Base-by-base conservation (phyloP, 2,113 vertebrate genomes). In the Chionomys nivalis region DNA sequence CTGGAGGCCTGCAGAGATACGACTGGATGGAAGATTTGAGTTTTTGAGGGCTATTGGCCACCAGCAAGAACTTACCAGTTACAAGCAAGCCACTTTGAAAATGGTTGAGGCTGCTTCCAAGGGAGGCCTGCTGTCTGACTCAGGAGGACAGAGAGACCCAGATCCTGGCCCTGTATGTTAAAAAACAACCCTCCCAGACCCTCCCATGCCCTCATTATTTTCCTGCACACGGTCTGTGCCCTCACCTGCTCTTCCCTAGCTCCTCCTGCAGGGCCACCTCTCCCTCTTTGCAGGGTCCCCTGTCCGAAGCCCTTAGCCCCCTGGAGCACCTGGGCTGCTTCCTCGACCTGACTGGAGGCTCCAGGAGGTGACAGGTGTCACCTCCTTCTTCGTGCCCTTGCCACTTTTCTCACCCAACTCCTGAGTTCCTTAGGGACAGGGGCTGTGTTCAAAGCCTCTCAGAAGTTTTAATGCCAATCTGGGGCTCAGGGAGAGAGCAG, bases 91-190 rank as follows among this genome's bases (percentile, higher is more conserved):
- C 26, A 5, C 63, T 21, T 61, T 92, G 55, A 1, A 24, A 55
- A 92, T 4, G 31, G 47, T 72, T 26, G 16, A 55, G 42, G 61
- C 31, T 24, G 66, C 39, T 14, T 89, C n/a, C 68, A 81, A 9
- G n/a, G 21, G 88, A 79, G 70, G 26, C 36, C 17, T 28, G 0
- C 16, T 14, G 44, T 36, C 17, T 70, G 65, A 82, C 0, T 14
- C 26, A 0, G 5, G 58, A 16, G 55, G 12, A 7, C 0, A 0
- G 8, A 23, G 1, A 2, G 36, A n/a, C 10, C 31, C 9, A 7
- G 68, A 77, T 13, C 14, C 7, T 70, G 58, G 5, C 47, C 5
- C 49, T 33, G 23, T 33, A 10, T 90, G 63, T 42, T 39, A 33
- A 42, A 87, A 12, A 42, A 72, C 16, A 61, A 24, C 19, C 17